Evolutionary conservation across 2,113 vertebrate species (phyloP), one percentile per base, ranked within the genome.

Genomic region (Hemibagrus wyckioides): DNA sequence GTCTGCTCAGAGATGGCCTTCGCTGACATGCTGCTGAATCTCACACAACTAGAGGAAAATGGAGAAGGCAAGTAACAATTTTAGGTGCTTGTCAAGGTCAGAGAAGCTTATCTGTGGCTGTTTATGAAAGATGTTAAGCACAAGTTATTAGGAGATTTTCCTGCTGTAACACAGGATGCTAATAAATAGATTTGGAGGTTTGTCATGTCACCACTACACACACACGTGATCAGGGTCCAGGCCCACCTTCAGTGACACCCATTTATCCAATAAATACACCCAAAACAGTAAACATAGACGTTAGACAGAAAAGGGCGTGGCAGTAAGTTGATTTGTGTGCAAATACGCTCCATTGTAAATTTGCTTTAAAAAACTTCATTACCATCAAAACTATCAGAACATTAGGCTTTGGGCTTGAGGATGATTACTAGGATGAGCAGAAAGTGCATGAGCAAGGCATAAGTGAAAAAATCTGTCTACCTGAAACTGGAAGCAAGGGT

Each of bases 1-100:
- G 97, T 99, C 95, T 98, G 97, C 94, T 99, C 98, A 0, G 97
- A 98, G 92, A 99, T 98, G 28, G 98, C 98, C 94, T 99, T 99
- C 83, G 98, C 97, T 0, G 98, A 99, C 98, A 99, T 99, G 86
- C n/a, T 86, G 83, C 91, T 93, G 75, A 41, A 88, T 59, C 80
- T 41, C 54, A 85, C 30, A 85, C 86, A 48, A 33, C 63, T 69
- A 36, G 41, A 67, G 56, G 82, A 30, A 86, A 9, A 77, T 19
- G 30, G 23, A 84, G 2, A n/a, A 54, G 59, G 4, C n/a, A 13
- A 54, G 75, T 19, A n/a, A 48, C 25, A 67, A 13, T 77, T 52
- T 80, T 36, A 80, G 77, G 1, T 39, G 30, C 17, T 4, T 5
- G 30, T 33, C 52, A 80, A 56, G 54, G n/a, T 79, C 69, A 71